Conservation (phyloP, 2,113 vertebrate genomes). For the Myiopsitta monachus region DNA sequence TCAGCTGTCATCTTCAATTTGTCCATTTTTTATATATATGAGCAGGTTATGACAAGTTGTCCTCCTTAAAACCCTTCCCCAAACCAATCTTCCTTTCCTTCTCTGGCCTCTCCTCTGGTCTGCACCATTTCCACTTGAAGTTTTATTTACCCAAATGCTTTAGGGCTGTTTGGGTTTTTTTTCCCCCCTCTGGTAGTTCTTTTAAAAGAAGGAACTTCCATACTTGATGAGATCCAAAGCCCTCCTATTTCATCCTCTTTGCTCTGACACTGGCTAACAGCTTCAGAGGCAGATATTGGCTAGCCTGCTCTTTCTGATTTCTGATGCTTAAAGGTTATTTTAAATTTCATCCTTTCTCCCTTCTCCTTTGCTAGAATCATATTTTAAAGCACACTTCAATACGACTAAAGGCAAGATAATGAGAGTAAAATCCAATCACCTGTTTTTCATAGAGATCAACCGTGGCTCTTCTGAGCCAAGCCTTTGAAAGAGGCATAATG, state of each 20-base stretch:
- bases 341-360: background rate
- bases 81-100: background rate
- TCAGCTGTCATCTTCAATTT: background rate
- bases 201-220: background rate
- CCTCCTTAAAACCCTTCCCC: background rate
- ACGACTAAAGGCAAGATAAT: slow-evolving; percentile 8
- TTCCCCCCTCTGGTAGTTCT: background rate
- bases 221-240: background rate
- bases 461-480: slow-evolving; percentile 22
- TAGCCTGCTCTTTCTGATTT: background rate
- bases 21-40: background rate
- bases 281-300: background rate
- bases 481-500: slow-evolving; percentile 23
- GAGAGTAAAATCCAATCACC: slow-evolving; percentile 53
- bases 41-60: background rate
- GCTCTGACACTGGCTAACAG: background rate
- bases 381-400: slow-evolving; percentile 4
- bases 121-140: background rate
- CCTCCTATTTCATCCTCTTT: background rate
- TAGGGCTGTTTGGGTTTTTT: background rate
- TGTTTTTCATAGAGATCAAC: slow-evolving; percentile 30
- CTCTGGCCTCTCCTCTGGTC: background rate
- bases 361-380: background rate
- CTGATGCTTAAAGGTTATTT: background rate
- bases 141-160: background rate